Conservation (phyloP, 2,113 vertebrate species). For the Boleophthalmus pectinirostris region DNA sequence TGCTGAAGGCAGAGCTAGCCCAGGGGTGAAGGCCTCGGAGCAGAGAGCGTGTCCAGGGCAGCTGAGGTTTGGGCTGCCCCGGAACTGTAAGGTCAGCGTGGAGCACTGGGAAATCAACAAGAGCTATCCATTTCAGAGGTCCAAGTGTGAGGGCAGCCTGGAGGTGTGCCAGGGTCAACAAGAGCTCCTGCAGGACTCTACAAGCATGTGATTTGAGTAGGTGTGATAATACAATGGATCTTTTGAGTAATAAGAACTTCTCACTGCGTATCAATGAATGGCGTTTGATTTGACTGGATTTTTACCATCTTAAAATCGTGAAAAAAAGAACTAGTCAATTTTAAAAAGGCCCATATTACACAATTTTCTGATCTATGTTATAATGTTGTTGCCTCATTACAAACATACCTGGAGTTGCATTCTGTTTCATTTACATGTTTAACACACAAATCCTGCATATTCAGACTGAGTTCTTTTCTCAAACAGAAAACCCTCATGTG, state of each 20-base stretch:
- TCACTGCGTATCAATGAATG: not conserved
- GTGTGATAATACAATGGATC: not conserved
- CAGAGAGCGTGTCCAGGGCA: not conserved
- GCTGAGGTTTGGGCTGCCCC: not conserved
- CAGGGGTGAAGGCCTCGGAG: conserved; percentile 1
- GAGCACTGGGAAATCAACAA: conserved; percentile 3
- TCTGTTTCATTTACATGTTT: too few species aligned
- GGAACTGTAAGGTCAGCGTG: not conserved
- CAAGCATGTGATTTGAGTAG: not conserved
- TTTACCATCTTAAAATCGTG: too few species aligned
- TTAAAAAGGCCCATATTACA: too few species aligned
- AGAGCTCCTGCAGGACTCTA: not conserved
- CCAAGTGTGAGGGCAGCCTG: not conserved
- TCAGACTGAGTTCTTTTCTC: too few species aligned
- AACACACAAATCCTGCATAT: too few species aligned
- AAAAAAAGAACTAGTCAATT: too few species aligned
- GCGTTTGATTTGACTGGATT: not conserved
- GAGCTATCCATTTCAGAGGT: not conserved
- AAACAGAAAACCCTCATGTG: too few species aligned
- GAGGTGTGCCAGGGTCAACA: not conserved
- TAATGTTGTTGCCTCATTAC: too few species aligned
- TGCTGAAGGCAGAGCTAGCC: not conserved
- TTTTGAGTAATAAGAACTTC: too few species aligned
- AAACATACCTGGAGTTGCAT: too few species aligned
- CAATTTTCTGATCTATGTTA: too few species aligned